Evolutionary conservation across 2,888 invertebrate genomes (phyloP).

Genomic region (Strigamia crassipes): DNA sequence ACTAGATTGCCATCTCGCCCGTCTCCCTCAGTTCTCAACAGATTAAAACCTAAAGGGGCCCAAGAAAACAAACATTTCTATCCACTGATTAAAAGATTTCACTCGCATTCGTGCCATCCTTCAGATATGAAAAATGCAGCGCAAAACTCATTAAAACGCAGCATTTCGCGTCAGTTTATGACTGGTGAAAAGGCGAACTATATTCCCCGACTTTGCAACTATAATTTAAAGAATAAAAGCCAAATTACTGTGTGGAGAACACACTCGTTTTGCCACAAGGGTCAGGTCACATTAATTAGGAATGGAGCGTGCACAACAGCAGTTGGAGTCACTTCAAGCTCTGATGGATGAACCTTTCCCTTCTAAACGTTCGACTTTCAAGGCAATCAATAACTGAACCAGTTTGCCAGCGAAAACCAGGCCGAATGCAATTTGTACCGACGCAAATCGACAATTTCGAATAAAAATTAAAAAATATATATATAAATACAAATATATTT

Average conservation of each 20-base stretch:
- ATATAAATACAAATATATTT: too few species aligned
- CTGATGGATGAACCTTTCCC: slow-evolving; percentile 17
- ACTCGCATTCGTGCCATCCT: too few species aligned
- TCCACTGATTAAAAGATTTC: not conserved
- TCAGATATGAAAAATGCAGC: not conserved
- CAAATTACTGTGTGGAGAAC: slow-evolving; percentile 16
- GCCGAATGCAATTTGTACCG: not conserved
- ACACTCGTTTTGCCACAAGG: slow-evolving; percentile 26
- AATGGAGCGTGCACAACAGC: slow-evolving; percentile 30
- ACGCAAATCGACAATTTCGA: too few species aligned
- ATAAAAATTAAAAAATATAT: too few species aligned
- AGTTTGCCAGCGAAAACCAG: not conserved
- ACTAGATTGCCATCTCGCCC: slow-evolving; percentile 6
- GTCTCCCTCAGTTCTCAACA: not conserved
- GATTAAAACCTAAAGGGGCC: slow-evolving; percentile 12
- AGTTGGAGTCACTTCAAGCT: slow-evolving; percentile 26
- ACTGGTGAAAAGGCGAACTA: not conserved
- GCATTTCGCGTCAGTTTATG: not conserved
- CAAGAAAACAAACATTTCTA: not conserved
- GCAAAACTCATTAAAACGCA: not conserved
- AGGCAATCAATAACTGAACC: slow-evolving; percentile 6
- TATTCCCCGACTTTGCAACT: not conserved
- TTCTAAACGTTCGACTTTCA: slow-evolving; percentile 12
- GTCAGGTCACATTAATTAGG: slow-evolving; percentile 30
- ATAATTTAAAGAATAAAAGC: slow-evolving; percentile 11